Base-by-base conservation (phyloP, 2,797 vertebrate species). In the Todus mexicanus region DNA sequence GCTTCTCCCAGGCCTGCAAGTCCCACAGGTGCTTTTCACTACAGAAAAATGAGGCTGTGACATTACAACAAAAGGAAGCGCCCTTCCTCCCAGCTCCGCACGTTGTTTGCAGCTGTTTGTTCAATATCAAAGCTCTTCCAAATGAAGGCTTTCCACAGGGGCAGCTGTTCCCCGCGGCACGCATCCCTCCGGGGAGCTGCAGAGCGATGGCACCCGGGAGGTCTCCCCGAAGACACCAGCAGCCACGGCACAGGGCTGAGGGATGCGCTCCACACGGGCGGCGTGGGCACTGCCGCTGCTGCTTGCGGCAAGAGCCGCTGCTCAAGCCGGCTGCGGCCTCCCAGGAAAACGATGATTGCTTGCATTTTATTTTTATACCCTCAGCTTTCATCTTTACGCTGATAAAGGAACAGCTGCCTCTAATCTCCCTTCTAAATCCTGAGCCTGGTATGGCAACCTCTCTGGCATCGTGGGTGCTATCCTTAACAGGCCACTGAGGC, bases 311-410 rank as follows among this genome's bases (percentile, higher is more conserved):
- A 17, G 60, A 5, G 13, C 53, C 9, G 5, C 42, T 65, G 50
- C 51, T 76, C 29, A 66, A 56, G 38, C 8, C 57, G 23, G 45
- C 63, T 69, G 31, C 5, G 3, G 64, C 48, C 47, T 53, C 59
- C 2, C 3, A 60, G 42, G 37, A 93, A 84, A 71, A 75, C 11
- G 5, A 71, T 61, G 31, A 63, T 59, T 15, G 5, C 45, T 48
- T 80, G 57, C 15, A 12, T 70, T 89, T 95, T 95, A 93, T 97
- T 97, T 96, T 96, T 94, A 57, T 48, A 78, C 40, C 31, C 69
- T 66, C 40, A 82, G 50, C 84, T 86, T 83, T 82, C 91, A 61
- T 90, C 77, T 90, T 87, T 78, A 79, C 15, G 11, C 48, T 60
- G 27, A 54, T 83, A 90, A 74, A 70, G 33, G 69, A 93, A 89